Base-by-base conservation (phyloP, 2,888 invertebrate genomes). In the Diaphora mendica region DNA sequence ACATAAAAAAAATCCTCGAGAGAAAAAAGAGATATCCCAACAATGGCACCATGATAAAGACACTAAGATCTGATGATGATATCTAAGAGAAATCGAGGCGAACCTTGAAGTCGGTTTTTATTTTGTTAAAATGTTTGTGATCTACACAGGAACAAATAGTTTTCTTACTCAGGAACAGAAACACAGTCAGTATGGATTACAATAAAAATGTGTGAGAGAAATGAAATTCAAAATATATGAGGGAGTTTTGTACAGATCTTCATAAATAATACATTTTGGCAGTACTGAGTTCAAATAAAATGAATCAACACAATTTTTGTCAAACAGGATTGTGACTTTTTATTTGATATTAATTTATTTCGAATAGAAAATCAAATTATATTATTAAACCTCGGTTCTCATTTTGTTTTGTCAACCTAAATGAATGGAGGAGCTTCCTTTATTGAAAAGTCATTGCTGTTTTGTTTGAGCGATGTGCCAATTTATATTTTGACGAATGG, bases 301-400 rank as follows among this genome's bases (percentile, higher is more conserved):
- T 15, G 42, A 42, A 69, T 69, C 62, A 69, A 69, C 26, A 42
- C 26, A 15, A 26, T 35, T 39, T 69, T 62, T n/a, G 8, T 26
- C 17, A 20, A 59, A 26, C 59, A 65, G 64, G 23, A 1, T 26
- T 20, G 42, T 70, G 62, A 70, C 30, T 39, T 44, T n/a, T 42
- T 44, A 35, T 33, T 33, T 33, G 33, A 26, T 62, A 42, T 69
- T 62, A 62, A 70, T 70, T 59, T 62, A 42, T 42, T 62, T 62
- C 11, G 20, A 70, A 62, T 70, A 62, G 42, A 30, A 39, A 62
- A 70, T 70, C 62, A 62, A 70, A 70, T 70, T 44, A 70, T 70
- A 68, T 23, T 70, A 62, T 70, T 30, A 42, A 20, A 39, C 15
- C 23, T 33, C 35, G 5, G 11, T 23, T 48, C 35, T 0, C 35